A percentile compares a stretch with the other conserved stretches of the same genome.
These are phyloP conservation scores for Acipenser oxyrinchus DNA, from an alignment of 2,797 vertebrate genomes.

Conservation along the genomic window DNA sequence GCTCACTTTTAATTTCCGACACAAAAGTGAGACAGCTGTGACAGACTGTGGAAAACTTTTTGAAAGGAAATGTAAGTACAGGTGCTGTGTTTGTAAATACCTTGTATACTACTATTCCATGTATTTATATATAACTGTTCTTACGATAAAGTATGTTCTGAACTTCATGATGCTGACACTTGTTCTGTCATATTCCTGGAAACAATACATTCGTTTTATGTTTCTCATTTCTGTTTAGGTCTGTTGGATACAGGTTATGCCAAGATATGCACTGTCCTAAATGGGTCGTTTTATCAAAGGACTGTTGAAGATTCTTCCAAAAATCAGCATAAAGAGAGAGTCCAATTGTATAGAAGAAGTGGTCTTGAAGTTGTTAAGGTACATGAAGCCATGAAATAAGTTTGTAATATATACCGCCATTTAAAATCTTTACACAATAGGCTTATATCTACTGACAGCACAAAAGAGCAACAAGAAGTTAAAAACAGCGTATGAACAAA, in stretches of 20 bases:
- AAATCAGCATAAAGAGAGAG: slow-evolving; percentile 27
- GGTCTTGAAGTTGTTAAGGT: slow-evolving; percentile 54
- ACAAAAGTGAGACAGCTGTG: not conserved
- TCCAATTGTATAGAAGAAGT: slow-evolving; percentile 24
- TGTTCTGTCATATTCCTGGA: no score
- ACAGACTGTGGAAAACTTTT: not conserved
- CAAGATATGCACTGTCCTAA: not conserved
- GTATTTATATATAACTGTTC: not conserved
- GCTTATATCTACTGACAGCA: no score
- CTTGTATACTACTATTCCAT: not conserved
- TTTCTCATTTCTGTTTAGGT: slow-evolving; percentile 23
- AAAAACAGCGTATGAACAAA: no score
- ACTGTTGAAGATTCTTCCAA: accelerated
- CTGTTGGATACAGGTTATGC: slow-evolving; percentile 12
- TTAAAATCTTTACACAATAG: no score
- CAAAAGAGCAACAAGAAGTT: no score
- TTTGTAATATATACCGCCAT: no score
- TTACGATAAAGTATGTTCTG: not conserved
- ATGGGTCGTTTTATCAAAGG: not conserved
- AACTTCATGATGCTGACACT: no score
- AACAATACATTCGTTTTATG: not conserved
- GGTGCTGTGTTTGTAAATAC: not conserved
- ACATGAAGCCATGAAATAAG: slow-evolving; percentile 10
- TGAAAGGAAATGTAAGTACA: slow-evolving; percentile 13
- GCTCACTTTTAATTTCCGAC: not conserved